Evolutionary conservation across 2,888 invertebrate genomes (phyloP).

Genomic region (Arrhopalites spinosus): DNA sequence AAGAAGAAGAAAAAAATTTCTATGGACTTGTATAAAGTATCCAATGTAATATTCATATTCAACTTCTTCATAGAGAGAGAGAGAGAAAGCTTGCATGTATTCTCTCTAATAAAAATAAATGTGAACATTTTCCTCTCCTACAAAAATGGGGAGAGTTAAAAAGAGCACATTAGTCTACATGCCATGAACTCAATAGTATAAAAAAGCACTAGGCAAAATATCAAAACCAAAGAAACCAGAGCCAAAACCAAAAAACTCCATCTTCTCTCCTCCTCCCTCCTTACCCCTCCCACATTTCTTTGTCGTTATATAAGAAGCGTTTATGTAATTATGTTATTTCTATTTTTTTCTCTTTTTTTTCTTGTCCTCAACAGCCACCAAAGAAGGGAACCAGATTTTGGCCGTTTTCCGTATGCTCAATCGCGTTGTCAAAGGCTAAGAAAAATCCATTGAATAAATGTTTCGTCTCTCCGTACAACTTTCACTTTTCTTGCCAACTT

Average conservation of each 20-base stretch:
- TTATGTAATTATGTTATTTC: neutral
- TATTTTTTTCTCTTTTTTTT: neutral
- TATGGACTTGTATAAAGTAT: no score
- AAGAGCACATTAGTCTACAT: no score
- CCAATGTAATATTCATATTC: no score
- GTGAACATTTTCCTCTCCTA: neutral
- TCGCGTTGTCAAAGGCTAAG: constrained; percentile 42
- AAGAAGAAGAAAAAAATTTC: no score
- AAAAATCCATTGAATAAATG: constrained; percentile 4
- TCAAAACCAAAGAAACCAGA: no score
- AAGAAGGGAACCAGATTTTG: constrained; percentile 51
- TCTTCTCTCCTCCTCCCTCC: neutral
- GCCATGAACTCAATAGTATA: no score
- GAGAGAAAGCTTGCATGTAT: neutral
- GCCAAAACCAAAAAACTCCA: neutral
- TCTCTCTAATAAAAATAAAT: neutral
- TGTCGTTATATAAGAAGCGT: neutral
- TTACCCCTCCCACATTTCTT: neutral
- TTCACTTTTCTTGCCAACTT: neutral
- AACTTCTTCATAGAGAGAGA: no score
- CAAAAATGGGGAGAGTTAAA: neutral
- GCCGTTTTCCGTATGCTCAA: constrained; percentile 53
- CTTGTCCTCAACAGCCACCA: constrained; percentile 41
- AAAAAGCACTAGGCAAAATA: no score
- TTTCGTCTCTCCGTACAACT: neutral